Evolutionary conservation across 2,797 vertebrate genomes (phyloP), one percentile per base, ranked within the genome.

Genomic region (Lepus townsendii): DNA sequence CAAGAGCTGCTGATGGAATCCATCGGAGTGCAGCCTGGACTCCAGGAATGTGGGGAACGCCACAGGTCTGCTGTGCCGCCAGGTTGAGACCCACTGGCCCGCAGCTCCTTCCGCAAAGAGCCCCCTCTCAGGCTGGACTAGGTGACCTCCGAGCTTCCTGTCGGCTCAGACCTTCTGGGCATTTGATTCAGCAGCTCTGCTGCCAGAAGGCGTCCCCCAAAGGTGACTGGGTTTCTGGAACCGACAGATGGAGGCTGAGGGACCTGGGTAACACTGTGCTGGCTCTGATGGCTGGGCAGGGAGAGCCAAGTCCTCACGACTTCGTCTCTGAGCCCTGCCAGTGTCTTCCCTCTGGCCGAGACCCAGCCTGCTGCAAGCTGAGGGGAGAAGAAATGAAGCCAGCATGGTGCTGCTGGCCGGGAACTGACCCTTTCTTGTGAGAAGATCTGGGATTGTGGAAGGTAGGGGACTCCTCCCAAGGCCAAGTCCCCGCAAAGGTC

Each of bases 141-240:
- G 3, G 52, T n/a, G 86, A 62, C 83, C 90, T 69, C 68, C 0
- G 0, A 62, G 78, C 68, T 83, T 91, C 38, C 82, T 63, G 54
- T 16, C 52, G 50, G 66, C 66, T 91, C 16, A 7, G 30, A 60
- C 12, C 32, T 7, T 7, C 88, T 85, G 47, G 30, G 35, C 35
- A 63, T 85, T 83, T 72, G 65, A 52, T 88, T 83, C 5, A 0
- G 42, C n/a, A 52, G 35, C 54, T 88, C n/a, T 77, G 80, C 65
- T 93, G 60, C 84, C 71, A 73, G 30, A 76, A 91, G 60, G 11
- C 54, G 75, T 62, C 57, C 7, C n/a, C 26, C 17, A 9, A 26
- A 35, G 57, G 85, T 50, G 4, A 42, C 60, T 69, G 38, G 77
- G 35, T 88, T 83, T 96, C 88, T 85, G 35, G 94, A 68, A 78